Percentiles rank a stretch among this genome's conserved stretches.
phyloP scores from a whole-genome alignment of 1,140 invertebrate genomes.

The Tenebrio molitor region DNA sequence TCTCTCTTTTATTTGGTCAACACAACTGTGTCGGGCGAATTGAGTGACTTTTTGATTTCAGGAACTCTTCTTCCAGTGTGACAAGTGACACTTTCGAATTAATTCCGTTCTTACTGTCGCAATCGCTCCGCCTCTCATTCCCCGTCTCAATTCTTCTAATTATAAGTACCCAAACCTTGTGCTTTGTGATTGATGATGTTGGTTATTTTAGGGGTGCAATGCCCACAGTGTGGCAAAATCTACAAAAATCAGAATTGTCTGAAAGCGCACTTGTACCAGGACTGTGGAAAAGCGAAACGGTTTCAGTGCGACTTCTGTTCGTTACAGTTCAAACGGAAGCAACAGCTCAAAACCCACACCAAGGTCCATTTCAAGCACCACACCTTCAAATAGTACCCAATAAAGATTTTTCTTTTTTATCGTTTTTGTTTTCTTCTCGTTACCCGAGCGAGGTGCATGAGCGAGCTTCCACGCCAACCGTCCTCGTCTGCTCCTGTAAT shows the following conservation, averaged over 20 bases:
- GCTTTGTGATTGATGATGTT: not conserved
- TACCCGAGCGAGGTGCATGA: not conserved
- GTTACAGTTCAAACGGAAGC: constrained; percentile 37
- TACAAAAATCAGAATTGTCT: constrained; percentile 53
- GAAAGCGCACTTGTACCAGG: constrained; percentile 47
- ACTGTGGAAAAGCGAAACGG: constrained; percentile 46
- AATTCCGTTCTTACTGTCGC: no score
- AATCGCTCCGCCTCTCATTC: no score
- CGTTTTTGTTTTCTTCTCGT: not conserved
- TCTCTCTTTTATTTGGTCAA: no score
- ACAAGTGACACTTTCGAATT: no score
- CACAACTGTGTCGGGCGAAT: no score
- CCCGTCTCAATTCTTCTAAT: no score
- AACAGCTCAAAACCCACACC: constrained; percentile 26
- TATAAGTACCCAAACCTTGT: no score
- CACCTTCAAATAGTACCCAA: not conserved
- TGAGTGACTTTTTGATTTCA: no score
- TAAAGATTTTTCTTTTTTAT: constrained; percentile 1
- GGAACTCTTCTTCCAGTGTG: no score
- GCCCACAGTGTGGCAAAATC: constrained; percentile 48
- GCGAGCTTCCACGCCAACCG: not conserved
- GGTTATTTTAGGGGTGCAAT: constrained; percentile 41
- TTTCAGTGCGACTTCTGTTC: constrained; percentile 46
- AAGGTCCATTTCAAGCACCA: constrained; percentile 19
- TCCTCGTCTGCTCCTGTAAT: no score